Evolutionary conservation across 2,797 vertebrate genomes (phyloP).

Genomic region (Ammospiza maritima): DNA sequence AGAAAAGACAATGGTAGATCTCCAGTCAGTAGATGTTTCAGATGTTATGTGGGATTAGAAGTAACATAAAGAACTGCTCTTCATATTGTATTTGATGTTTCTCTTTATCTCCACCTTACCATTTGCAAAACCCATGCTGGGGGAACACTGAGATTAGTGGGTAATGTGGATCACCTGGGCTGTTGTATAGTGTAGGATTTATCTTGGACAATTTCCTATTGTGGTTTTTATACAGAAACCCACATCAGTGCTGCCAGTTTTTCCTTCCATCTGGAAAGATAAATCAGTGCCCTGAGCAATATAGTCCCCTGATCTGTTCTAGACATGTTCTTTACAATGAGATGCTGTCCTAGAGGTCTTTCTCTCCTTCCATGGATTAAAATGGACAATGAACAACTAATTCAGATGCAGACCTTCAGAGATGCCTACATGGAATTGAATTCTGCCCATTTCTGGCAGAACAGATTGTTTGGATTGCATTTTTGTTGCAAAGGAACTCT

Average conservation of each 20-base stretch:
- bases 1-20: neutral
- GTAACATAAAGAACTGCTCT: neutral
- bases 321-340: neutral
- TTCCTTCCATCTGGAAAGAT: neutral
- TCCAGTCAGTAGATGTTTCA: neutral
- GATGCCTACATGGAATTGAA: neutral
- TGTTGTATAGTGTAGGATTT: neutral
- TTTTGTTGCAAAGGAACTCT: conserved; percentile 26
- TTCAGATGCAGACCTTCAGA: neutral
- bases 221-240: neutral
- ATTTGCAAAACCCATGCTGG: neutral
- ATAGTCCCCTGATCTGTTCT: neutral
- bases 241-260: neutral
- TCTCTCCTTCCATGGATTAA: neutral
- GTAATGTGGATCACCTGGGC: neutral
- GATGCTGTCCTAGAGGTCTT: neutral
- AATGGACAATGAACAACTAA: neutral
- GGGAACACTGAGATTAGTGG: neutral
- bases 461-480: neutral
- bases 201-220: neutral
- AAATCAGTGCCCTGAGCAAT: neutral
- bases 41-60: neutral
- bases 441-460: neutral
- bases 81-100: neutral
- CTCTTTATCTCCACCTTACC: neutral